Evolutionary conservation across 2,888 invertebrate genomes (phyloP).

Genomic region (Cistogaster globosa): DNA sequence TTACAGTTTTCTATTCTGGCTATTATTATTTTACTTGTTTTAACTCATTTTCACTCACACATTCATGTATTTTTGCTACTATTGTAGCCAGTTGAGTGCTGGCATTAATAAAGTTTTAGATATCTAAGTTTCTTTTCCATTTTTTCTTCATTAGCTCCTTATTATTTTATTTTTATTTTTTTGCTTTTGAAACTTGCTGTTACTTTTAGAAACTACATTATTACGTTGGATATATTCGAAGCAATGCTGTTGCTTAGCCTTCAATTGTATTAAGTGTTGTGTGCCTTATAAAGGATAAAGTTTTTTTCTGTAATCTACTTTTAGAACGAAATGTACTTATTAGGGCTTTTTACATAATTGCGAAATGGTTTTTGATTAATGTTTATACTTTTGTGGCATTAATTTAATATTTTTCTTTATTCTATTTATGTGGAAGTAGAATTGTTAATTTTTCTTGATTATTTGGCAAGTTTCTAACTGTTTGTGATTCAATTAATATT

Average conservation of each 20-base stretch:
- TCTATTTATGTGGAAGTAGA: neutral
- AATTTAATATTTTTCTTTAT: constrained; percentile 61
- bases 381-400: constrained; percentile 66
- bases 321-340: constrained; percentile 53
- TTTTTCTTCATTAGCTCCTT: constrained; percentile 61
- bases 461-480: constrained; percentile 7
- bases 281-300: constrained; percentile 49
- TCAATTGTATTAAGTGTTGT: constrained; percentile 39
- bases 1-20: constrained; percentile 9
- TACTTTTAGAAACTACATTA: constrained; percentile 41
- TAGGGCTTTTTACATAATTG: constrained; percentile 67
- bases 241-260: neutral
- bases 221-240: constrained; percentile 41
- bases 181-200: neutral
- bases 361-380: constrained; percentile 68
- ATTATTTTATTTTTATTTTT: neutral
- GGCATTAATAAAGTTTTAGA: constrained; percentile 69
- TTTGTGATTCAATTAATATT: neutral
- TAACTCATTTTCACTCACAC: constrained; percentile 33
- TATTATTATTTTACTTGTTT: constrained; percentile 21
- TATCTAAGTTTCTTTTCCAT: constrained; percentile 46
- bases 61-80: neutral
- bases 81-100: constrained; percentile 23
- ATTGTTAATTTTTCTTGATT: constrained; percentile 1
- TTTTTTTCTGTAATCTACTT: constrained; percentile 40